Base-by-base conservation (phyloP, 2,797 vertebrate genomes). In the Orestias chungarensis region DNA sequence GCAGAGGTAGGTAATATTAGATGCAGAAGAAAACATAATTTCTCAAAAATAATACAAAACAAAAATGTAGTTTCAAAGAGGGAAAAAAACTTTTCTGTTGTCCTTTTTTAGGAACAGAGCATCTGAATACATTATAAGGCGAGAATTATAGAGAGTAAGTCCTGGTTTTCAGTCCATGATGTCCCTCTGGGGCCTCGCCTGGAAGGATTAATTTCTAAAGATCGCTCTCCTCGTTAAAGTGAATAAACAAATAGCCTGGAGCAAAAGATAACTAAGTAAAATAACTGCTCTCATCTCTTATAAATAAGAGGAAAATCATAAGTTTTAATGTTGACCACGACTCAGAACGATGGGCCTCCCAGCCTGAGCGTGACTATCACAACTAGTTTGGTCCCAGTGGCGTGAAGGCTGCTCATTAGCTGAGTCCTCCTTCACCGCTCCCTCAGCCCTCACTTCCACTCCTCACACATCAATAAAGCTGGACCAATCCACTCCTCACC, bases 401-500 rank as follows among this genome's bases (percentile, higher is more conserved):
- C 23, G 31, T 80, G 80, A 77, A 76, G 86, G 75, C 75, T 78
- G 68, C 82, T 86, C 55, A 76, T 81, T 86, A 76, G 76, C 80
- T 62, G 64, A 72, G 55, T 65, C 68, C 47, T 82, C 77, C 66
- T 70, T 65, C 44, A 47, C 71, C 64, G 76, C 76, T 70, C 75
- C 65, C 29, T 66, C 79, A 75, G 64, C 79, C 70, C 79, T 72
- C 75, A 79, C 75, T 44, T 29, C 27, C 69, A 52, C 69, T 54
- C 47, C 87, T 89, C 78, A 79, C 76, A 91, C 89, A 85, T 90
- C 90, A 90, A 85, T 91, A 87, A 76, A 84, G 83, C 81, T 40
- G 71, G 71, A 85, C 79, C 82, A 88, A 88, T 83, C 89, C 79
- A 85, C 91, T 92, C 73, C 91, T 92, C 73, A 89, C 86, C 82